These are phyloP conservation scores for Potorous gilbertii DNA, from an alignment of 2,797 vertebrate species.

Conservation along the genomic window DNA sequence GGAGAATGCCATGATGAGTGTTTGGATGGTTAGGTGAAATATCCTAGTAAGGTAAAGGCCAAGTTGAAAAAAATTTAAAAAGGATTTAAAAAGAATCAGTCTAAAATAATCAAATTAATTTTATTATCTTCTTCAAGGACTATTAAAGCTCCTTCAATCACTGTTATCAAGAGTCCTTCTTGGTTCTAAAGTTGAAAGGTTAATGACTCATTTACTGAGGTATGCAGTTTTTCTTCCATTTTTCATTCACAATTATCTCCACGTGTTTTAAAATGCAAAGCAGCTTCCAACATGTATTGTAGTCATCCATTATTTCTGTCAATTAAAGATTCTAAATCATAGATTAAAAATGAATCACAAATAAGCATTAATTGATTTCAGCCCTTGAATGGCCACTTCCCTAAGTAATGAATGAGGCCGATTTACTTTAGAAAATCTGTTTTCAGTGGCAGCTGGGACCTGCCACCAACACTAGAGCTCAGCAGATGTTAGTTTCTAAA, in stretches of 20 bases:
- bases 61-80: slow-evolving; percentile 64
- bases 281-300: slow-evolving; percentile 74
- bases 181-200: slow-evolving; percentile 79
- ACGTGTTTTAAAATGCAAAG: slow-evolving; percentile 78
- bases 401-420: slow-evolving; percentile 51
- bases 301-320: slow-evolving; percentile 81
- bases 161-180: slow-evolving; percentile 77
- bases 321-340: slow-evolving; percentile 84
- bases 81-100: slow-evolving; percentile 72
- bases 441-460: slow-evolving; percentile 53
- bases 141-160: slow-evolving; percentile 71
- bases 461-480: slow-evolving; percentile 28
- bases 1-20: background rate
- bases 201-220: slow-evolving; percentile 84
- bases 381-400: slow-evolving; percentile 61
- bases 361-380: slow-evolving; percentile 76
- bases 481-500: slow-evolving; percentile 66
- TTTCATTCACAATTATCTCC: slow-evolving; percentile 83
- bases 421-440: slow-evolving; percentile 70
- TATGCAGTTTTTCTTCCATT: slow-evolving; percentile 80
- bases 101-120: slow-evolving; percentile 74
- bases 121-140: slow-evolving; percentile 70
- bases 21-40: slow-evolving; percentile 9
- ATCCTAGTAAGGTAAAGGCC: slow-evolving; percentile 60
- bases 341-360: slow-evolving; percentile 78